Evolutionary conservation across 2,888 invertebrate species (phyloP), one percentile per base, ranked within the genome.

Genomic region (Sericinus montela): DNA sequence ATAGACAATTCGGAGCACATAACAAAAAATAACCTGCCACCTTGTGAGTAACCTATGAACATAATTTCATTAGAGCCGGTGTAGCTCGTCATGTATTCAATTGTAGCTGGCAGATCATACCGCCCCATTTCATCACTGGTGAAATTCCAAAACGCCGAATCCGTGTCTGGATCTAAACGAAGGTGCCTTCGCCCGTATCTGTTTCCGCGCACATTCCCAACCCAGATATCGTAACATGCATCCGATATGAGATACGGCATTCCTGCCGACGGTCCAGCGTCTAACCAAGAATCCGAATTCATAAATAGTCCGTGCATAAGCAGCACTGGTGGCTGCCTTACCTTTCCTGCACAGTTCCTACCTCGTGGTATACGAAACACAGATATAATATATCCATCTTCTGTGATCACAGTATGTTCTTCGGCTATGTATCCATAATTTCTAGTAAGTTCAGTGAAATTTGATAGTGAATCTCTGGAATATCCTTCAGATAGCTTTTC

Each of bases 41-140:
- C 96, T 70, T 92, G 92, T 0, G 95, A 96, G 67, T 94, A 95
- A 0, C 96, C 96, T 4, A 94, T 91, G 30, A 73, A 82, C 32
- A 76, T 80, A 23, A 85, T 39, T 25, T 74, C 75, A 0, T 59
- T 51, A 1, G 55, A 54, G 1, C 59, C 58, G 1, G 83, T 80
- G 6, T 68, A 53, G 0, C 68, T 52, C 8, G 84, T 49, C 1
- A 84, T 67, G 30, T 76, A 74, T 44, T 85, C 80, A 0, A 81
- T 64, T 37, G 71, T 69, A 0, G 94, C 93, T 0, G 97, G 95
- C 1, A 97, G 62, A 69, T 98, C 97, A 59, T 89, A 91, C 16
- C 80, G 69, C 0, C 93, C 94, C 68, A 96, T 94, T 67, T 95
- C 93, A 63, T 96, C 94, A 84, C 92, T 94, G n/a, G 60, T 46